These are phyloP conservation scores for Linyphia triangularis DNA, from an alignment of 2,888 invertebrate species.

Conservation along the genomic window DNA sequence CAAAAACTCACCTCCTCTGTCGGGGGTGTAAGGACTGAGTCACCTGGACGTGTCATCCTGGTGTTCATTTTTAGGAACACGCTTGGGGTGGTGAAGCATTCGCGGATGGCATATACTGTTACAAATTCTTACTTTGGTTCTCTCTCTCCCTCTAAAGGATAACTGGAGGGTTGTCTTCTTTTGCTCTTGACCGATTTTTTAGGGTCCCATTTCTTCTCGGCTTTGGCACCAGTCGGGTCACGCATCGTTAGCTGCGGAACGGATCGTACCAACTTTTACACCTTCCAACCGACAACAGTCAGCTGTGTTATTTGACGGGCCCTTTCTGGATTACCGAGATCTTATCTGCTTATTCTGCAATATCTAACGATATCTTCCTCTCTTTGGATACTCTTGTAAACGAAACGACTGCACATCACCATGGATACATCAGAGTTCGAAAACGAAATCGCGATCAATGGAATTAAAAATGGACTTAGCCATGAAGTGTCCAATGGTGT, in stretches of 20 bases:
- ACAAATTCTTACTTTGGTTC: conserved; percentile 46
- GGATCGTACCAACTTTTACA: conserved; percentile 1
- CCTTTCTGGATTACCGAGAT: background rate
- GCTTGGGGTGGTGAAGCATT: conserved; percentile 27
- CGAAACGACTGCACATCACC: background rate
- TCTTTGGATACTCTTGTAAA: background rate
- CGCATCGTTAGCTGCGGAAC: conserved; percentile 52
- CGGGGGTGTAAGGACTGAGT: conserved; percentile 42
- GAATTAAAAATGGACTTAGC: conserved; percentile 26
- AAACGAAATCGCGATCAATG: conserved; percentile 21
- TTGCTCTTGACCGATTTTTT: conserved; percentile 56
- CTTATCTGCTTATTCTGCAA: background rate
- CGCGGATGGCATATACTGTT: conserved; percentile 31
- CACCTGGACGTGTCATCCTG: conserved; percentile 47
- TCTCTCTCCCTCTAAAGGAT: background rate
- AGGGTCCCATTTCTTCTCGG: conserved; percentile 29
- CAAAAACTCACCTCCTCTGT: conserved; percentile 29
- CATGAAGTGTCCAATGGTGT: conserved; percentile 55
- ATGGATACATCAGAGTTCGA: conserved; percentile 52
- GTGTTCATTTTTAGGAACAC: conserved; percentile 61
- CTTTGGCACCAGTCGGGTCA: conserved; percentile 47
- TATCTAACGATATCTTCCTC: background rate
- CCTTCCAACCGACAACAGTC: background rate
- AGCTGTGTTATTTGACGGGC: background rate
- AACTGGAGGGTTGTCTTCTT: conserved; percentile 1